Evolutionary conservation across 2,888 invertebrate species (phyloP).

Genomic region (Gandaritis pyraliata): DNA sequence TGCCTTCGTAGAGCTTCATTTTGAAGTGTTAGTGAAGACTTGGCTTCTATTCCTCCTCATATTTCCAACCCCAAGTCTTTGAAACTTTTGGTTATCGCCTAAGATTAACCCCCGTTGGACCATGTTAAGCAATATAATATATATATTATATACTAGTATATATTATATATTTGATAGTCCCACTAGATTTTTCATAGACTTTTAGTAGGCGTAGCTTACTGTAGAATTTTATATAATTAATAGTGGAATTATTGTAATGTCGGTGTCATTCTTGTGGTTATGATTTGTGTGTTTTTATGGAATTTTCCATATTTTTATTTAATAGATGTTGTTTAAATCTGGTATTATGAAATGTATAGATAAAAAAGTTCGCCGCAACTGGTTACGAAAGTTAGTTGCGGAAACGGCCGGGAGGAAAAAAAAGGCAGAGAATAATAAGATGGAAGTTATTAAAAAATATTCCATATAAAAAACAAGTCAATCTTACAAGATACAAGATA

Average conservation of each 20-base stretch:
- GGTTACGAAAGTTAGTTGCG: no score
- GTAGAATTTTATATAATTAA: slow-evolving; percentile 71
- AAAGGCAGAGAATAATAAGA: no score
- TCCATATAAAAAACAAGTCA: no score
- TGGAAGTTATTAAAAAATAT: no score
- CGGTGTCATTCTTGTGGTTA: slow-evolving; percentile 54
- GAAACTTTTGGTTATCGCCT: slow-evolving; percentile 26
- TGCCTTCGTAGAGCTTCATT: slow-evolving; percentile 39
- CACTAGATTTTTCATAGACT: slow-evolving; percentile 67
- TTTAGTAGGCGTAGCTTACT: slow-evolving; percentile 74
- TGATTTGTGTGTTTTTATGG: slow-evolving; percentile 27
- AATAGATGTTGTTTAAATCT: slow-evolving; percentile 18
- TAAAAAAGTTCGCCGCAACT: no score
- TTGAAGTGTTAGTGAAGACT: slow-evolving; percentile 28
- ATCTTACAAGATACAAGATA: no score
- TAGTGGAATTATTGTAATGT: slow-evolving; percentile 47
- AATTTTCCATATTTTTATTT: slow-evolving; percentile 21
- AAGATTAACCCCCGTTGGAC: slow-evolving; percentile 71
- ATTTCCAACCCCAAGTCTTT: slow-evolving; percentile 48
- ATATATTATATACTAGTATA: no score
- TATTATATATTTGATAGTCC: slow-evolving; percentile 75
- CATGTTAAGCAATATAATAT: slow-evolving; percentile 79
- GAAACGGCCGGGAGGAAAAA: no score
- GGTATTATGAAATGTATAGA: slow-evolving; percentile 5
- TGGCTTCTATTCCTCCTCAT: slow-evolving; percentile 25